Base-by-base conservation (phyloP, 2,797 vertebrate species). In the Pipistrellus pygmaeus region DNA sequence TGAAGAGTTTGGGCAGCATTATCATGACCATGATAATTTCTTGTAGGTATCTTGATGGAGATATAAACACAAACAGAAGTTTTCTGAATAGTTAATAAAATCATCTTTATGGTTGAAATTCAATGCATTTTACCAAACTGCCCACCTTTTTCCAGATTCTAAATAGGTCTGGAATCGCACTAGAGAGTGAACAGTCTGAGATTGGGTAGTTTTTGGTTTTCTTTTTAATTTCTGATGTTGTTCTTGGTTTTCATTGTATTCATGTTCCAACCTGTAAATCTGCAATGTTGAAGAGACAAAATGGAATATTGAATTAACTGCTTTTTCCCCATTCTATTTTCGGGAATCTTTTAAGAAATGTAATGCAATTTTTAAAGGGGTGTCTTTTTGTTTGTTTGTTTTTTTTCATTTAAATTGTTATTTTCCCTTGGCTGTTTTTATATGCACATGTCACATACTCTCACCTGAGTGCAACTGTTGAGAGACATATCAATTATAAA, bases 321-420 rank as follows among this genome's bases (percentile, higher is more conserved):
- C 15, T 90, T 71, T 95, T 75, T 30, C 82, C 51, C 51, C 30
- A 81, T 23, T 53, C 38, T n/a, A 53, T 25, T 73, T 93, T 88
- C 27, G 57, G n/a, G 27, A 72, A 66, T 69, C 21, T 57, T 96
- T 93, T 48, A 35, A 75, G 66, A 93, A 76, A 66, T 35, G 10
- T 53, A 15, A 60, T 27, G 21, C 57, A 82, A 83, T 55, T 86
- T 95, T 93, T 62, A 4, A 38, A 68, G n/a, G 8, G 46, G 46
- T 48, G 46, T 14, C 46, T 48, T 44, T 13, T 5, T 60, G 57
- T 60, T 30, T 57, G 55, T 55, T 55, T 55, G 4, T 48, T 1
- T 84, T 71, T 81, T 88, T 69, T 3, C 6, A 30, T 85, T 89
- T 62, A 15, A 35, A 18, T 60, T 76, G 14, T 62, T 51, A 30